phyloP scores from a whole-genome alignment of 2,888 invertebrate species.

The Muscina levida region DNA sequence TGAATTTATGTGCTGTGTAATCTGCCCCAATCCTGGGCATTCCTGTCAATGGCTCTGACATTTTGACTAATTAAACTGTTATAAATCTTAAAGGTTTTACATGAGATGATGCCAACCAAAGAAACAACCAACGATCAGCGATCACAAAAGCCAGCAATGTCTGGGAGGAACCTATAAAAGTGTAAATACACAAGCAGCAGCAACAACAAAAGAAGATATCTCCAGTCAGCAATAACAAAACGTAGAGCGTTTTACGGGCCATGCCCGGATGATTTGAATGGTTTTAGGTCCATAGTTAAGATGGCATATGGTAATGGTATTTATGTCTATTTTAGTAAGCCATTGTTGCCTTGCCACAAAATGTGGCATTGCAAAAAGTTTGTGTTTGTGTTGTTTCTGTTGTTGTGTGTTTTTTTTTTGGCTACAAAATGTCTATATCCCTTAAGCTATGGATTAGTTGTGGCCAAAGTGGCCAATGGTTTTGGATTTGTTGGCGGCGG shows the following conservation, averaged over 20 bases:
- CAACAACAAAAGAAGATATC: too few species aligned
- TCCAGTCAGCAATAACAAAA: background rate
- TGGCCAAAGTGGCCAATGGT: conserved; percentile 39
- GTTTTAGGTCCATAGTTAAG: conserved; percentile 39
- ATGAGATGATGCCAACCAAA: conserved; percentile 28
- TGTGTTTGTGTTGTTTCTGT: conserved; percentile 19
- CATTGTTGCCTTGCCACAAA: conserved; percentile 40
- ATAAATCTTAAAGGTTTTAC: conserved; percentile 57
- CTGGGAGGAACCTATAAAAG: conserved; percentile 24
- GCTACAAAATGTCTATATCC: conserved; percentile 56
- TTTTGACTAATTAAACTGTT: conserved; percentile 67
- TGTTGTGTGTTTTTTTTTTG: conserved; percentile 22
- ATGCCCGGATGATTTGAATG: background rate
- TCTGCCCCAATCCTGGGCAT: conserved; percentile 30
- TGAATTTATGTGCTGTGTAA: conserved; percentile 50
- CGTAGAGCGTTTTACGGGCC: background rate
- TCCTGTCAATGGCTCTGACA: conserved; percentile 64
- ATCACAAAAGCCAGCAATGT: too few species aligned
- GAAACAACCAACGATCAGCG: conserved; percentile 23
- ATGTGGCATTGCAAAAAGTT: background rate
- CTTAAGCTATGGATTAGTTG: conserved; percentile 56
- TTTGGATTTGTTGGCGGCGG: conserved; percentile 38
- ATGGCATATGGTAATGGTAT: conserved; percentile 66
- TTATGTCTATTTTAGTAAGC: conserved; percentile 64
- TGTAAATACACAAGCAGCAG: conserved; percentile 45